Percentiles rank a stretch among this genome's conserved stretches.
Evolutionary conservation across 2,797 vertebrate species (phyloP).

Genomic region (Ataeniobius toweri): DNA sequence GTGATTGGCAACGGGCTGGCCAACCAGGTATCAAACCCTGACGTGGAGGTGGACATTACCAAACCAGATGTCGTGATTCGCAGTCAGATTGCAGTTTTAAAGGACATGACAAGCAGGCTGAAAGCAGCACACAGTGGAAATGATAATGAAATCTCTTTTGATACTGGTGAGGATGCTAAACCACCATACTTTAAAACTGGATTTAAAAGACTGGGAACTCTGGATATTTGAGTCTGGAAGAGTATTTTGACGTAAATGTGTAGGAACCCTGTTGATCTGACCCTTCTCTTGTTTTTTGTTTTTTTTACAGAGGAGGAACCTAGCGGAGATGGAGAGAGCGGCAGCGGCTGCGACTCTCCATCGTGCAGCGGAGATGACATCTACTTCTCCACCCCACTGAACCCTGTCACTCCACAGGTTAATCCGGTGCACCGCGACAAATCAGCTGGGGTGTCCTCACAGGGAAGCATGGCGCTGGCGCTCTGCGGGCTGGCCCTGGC

Average conservation of each 20-base stretch:
- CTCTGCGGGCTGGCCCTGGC: slow-evolving; percentile 69
- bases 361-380: slow-evolving; percentile 87
- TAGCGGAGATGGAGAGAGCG: slow-evolving; percentile 90
- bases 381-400: slow-evolving; percentile 83
- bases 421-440: accelerated
- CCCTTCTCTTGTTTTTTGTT: background rate
- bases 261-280: background rate
- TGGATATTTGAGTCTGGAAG: too few species aligned
- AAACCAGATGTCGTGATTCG: slow-evolving; percentile 91
- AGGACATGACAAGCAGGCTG: slow-evolving; percentile 92
- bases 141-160: slow-evolving; percentile 88
- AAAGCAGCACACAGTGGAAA: slow-evolving; percentile 93
- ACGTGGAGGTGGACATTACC: slow-evolving; percentile 93
- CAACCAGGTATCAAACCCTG: slow-evolving; percentile 95
- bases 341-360: slow-evolving; percentile 88
- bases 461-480: slow-evolving; percentile 65
- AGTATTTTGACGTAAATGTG: accelerated
- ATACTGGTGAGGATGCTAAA: slow-evolving; percentile 79
- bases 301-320: slow-evolving; percentile 71
- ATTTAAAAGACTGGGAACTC: background rate
- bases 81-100: slow-evolving; percentile 89
- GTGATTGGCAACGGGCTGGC: slow-evolving; percentile 93
- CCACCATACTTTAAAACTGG: background rate
- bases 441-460: slow-evolving; percentile 7
- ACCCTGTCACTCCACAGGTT: slow-evolving; percentile 27